Percentiles rank a stretch among this genome's conserved stretches.
Conservation (phyloP, 2,888 invertebrate genomes). For the Phania funesta region DNA sequence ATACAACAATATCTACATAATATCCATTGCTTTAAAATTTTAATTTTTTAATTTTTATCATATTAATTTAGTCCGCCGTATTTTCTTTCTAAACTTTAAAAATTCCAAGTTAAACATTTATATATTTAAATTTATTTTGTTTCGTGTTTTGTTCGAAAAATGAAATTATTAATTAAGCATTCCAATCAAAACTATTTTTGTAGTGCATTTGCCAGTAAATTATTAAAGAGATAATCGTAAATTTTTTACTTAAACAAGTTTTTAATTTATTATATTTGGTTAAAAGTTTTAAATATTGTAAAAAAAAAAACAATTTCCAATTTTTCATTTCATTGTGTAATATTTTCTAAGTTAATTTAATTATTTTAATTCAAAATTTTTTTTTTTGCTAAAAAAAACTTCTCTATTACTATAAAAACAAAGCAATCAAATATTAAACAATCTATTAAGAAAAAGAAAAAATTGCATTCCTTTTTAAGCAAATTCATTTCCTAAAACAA, state of each 20-base stretch:
- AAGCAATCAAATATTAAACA: slow-evolving; percentile 38
- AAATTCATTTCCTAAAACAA: slow-evolving; percentile 29
- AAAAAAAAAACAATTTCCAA: slow-evolving; percentile 37
- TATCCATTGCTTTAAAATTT: slow-evolving; percentile 8
- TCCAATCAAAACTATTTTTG: slow-evolving; percentile 35
- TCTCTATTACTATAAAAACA: slow-evolving; percentile 35
- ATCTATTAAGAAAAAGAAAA: slow-evolving; percentile 20
- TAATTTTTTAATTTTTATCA: slow-evolving; percentile 47
- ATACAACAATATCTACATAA: too few species aligned
- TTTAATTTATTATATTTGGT: slow-evolving; percentile 31
- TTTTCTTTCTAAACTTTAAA: slow-evolving; percentile 40
- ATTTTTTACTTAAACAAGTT: too few species aligned
- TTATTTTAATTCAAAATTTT: slow-evolving; percentile 60
- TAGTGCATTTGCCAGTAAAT: slow-evolving; percentile 50
- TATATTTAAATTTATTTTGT: neutral
- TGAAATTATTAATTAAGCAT: slow-evolving; percentile 43
- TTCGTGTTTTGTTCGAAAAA: neutral
- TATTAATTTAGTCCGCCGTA: slow-evolving; percentile 11
- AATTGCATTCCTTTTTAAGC: slow-evolving; percentile 60
- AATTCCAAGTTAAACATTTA: slow-evolving; percentile 39
- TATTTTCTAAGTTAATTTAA: slow-evolving; percentile 54
- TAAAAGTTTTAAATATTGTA: slow-evolving; percentile 59
- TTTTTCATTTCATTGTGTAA: slow-evolving; percentile 62
- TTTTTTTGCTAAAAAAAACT: slow-evolving; percentile 51
- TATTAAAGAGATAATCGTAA: too few species aligned